These are phyloP conservation scores for Reinhardtius hippoglossoides DNA, from an alignment of 2,113 vertebrate genomes.

Conservation along the genomic window DNA sequence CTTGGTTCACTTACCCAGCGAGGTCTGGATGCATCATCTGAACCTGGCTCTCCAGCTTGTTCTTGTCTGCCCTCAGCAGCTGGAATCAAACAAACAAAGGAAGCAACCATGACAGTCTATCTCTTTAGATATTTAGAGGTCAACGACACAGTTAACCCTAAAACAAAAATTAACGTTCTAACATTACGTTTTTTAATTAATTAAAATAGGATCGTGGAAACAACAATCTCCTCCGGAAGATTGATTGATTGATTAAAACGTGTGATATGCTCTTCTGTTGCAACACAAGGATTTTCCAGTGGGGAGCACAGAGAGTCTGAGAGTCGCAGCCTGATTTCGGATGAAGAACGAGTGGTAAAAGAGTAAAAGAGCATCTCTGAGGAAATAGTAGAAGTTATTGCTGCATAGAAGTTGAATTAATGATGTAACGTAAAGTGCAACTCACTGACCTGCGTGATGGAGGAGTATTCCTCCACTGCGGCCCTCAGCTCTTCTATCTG, in stretches of 20 bases:
- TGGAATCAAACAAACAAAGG: constrained; percentile 49
- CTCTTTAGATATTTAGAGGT: no score
- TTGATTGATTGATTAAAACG: no score
- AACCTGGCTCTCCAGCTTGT: constrained; percentile 84
- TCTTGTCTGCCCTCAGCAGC: constrained; percentile 87
- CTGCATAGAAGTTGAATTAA: neutral
- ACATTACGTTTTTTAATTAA: no score
- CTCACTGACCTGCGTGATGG: constrained; percentile 86
- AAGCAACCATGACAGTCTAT: constrained; percentile 5
- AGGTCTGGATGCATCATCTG: constrained; percentile 88
- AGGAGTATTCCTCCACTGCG: constrained; percentile 85
- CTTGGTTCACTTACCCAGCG: constrained; percentile 79
- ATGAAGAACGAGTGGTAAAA: neutral
- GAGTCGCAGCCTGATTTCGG: no score
- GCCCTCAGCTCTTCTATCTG: constrained; percentile 86
- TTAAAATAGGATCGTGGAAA: no score
- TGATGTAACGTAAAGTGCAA: neutral
- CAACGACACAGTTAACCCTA: no score
- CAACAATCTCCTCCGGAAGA: no score
- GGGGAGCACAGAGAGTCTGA: no score
- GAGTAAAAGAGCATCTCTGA: neutral
- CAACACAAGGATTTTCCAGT: no score
- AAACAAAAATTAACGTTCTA: no score
- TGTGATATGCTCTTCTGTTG: no score
- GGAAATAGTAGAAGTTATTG: neutral